Conservation (phyloP, 2,797 vertebrate genomes). For the Cynodonichthys magdalenae region DNA sequence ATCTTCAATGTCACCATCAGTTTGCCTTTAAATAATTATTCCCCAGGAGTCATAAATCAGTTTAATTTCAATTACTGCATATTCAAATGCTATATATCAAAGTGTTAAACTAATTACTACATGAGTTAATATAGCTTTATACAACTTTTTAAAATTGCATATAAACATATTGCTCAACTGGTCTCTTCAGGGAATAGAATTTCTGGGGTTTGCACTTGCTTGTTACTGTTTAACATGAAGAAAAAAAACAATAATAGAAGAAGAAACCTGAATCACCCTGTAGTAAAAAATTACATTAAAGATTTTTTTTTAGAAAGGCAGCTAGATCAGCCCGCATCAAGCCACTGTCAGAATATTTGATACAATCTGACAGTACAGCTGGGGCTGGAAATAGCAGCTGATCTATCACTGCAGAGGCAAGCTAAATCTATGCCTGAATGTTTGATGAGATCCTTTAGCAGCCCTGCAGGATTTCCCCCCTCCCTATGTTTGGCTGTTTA, state of each 20-base stretch:
- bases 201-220: neutral
- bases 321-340: conserved; percentile 21
- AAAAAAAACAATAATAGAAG: neutral
- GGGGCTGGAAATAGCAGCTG: conserved; percentile 21
- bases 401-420: conserved; percentile 36
- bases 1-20: conserved; percentile 3
- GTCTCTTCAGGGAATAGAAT: neutral
- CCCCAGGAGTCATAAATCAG: neutral
- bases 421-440: conserved; percentile 53
- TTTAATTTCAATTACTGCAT: neutral
- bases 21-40: neutral
- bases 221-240: neutral
- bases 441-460: conserved; percentile 61
- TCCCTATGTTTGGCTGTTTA: conserved; percentile 44
- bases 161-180: neutral
- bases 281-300: conserved; percentile 17
- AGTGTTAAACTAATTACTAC: neutral
- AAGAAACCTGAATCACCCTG: conserved; percentile 25
- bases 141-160: neutral
- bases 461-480: conserved; percentile 56
- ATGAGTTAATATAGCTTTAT: neutral
- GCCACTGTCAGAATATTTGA: conserved; percentile 22
- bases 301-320: conserved; percentile 22
- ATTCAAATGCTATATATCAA: neutral
- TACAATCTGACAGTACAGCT: conserved; percentile 27